A percentile compares a stretch with the other conserved stretches of the same genome.
These are phyloP conservation scores for Neoarius graeffei DNA, from an alignment of 2,113 vertebrate species.

Conservation along the genomic window DNA sequence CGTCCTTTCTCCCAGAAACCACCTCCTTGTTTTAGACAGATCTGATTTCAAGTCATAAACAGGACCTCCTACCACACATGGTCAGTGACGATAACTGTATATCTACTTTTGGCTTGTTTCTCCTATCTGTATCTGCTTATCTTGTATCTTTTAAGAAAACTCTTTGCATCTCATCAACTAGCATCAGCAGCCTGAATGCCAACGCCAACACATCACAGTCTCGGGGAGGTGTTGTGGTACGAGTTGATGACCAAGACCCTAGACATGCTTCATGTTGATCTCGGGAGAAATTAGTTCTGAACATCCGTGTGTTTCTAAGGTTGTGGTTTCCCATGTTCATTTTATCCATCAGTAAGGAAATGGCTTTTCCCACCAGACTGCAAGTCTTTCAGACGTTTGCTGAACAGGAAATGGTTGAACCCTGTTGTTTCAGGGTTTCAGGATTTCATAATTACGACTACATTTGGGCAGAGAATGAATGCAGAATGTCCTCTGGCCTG, in stretches of 20 bases:
- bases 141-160: conserved; percentile 7
- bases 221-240: neutral
- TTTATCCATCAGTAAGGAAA: conserved; percentile 46
- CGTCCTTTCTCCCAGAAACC: neutral
- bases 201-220: neutral
- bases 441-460: conserved; percentile 42
- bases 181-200: neutral
- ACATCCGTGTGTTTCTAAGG: conserved; percentile 6
- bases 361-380: conserved; percentile 48
- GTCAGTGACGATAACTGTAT: neutral
- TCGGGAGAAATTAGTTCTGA: neutral
- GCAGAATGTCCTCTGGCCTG: neutral
- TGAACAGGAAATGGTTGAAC: conserved; percentile 52
- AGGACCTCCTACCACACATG: neutral
- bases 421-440: conserved; percentile 55
- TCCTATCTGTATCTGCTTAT: neutral
- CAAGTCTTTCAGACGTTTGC: conserved; percentile 35
- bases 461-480: conserved; percentile 23
- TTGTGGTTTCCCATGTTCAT: conserved; percentile 24
- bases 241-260: neutral
- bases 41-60: neutral
- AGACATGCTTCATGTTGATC: conserved; percentile 1
- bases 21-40: neutral
- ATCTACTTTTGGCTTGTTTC: neutral
- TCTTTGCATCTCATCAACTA: neutral